phyloP scores from a whole-genome alignment of 2,797 vertebrate genomes.

The Microctenopoma stevenorrisi region DNA sequence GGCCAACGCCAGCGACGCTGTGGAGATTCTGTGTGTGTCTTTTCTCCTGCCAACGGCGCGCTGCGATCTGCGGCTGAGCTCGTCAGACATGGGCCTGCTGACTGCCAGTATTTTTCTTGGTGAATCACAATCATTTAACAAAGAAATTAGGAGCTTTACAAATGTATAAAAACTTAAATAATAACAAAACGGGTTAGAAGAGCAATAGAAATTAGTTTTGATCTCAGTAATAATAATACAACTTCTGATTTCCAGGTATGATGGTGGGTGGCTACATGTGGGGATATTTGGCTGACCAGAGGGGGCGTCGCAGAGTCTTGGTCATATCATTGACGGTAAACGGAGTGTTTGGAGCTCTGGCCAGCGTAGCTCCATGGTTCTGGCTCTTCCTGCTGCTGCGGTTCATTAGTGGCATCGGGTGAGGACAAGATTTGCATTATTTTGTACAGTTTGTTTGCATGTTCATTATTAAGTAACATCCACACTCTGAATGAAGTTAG shows the following conservation, averaged over 20 bases:
- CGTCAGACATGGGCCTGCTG: constrained; percentile 83
- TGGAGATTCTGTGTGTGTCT: constrained; percentile 86
- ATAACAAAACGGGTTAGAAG: too few species aligned
- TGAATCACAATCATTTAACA: constrained; percentile 32
- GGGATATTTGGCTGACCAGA: constrained; percentile 84
- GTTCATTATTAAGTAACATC: not conserved
- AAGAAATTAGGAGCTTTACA: not conserved
- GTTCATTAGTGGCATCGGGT: constrained; percentile 85
- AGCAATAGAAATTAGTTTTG: not conserved
- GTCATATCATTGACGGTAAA: constrained; percentile 81
- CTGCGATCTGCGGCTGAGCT: constrained; percentile 80
- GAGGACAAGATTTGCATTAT: constrained; percentile 10
- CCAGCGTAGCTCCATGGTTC: constrained; percentile 78
- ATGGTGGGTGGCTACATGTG: constrained; percentile 85
- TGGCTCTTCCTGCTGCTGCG: constrained; percentile 83
- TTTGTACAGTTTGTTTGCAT: not conserved
- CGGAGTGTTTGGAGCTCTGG: constrained; percentile 80
- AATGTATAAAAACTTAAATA: not conserved
- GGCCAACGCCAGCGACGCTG: constrained; percentile 85
- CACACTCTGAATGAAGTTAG: not conserved
- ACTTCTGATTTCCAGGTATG: constrained; percentile 75
- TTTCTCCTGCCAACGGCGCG: constrained; percentile 82
- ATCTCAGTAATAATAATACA: not conserved
- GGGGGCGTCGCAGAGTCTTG: constrained; percentile 79
- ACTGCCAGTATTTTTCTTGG: constrained; percentile 86